phyloP scores from a whole-genome alignment of 2,113 vertebrate species.

The Sinocyclocheilus anshuiensis region DNA sequence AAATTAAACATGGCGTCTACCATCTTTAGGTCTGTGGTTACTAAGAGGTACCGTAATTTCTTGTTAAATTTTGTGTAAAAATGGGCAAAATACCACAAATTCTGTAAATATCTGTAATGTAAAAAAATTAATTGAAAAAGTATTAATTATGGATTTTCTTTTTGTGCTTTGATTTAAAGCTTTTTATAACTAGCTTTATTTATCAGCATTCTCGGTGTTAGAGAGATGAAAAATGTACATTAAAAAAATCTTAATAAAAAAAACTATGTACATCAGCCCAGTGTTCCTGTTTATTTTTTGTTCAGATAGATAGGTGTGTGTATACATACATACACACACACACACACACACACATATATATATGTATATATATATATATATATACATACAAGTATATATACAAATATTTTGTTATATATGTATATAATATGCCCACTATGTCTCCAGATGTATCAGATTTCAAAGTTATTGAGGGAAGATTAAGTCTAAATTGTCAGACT shows the following conservation, averaged over 20 bases:
- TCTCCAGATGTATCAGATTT: too few relatives aligned
- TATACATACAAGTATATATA: too few relatives aligned
- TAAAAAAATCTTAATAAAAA: constrained; percentile 86
- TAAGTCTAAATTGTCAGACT: not conserved
- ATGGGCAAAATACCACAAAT: constrained; percentile 67
- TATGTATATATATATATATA: too few relatives aligned
- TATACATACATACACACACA: too few relatives aligned
- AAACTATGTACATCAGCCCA: constrained; percentile 55
- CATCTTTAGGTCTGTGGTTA: constrained; percentile 42
- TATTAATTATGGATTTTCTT: constrained; percentile 71
- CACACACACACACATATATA: too few relatives aligned
- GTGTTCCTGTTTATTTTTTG: not conserved
- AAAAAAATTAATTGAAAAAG: constrained; percentile 83
- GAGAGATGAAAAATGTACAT: constrained; percentile 61
- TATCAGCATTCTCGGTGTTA: constrained; percentile 80
- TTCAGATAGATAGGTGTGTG: not conserved
- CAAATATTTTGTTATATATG: too few relatives aligned
- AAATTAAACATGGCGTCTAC: not conserved
- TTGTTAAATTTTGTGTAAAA: constrained; percentile 65
- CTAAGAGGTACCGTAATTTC: constrained; percentile 70
- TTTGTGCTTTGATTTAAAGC: constrained; percentile 57
- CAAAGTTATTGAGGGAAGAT: too few relatives aligned
- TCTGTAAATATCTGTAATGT: constrained; percentile 89
- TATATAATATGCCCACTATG: too few relatives aligned
- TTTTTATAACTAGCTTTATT: constrained; percentile 84